Conservation (phyloP, 2,797 vertebrate genomes). For the Xenentodon cancila region DNA sequence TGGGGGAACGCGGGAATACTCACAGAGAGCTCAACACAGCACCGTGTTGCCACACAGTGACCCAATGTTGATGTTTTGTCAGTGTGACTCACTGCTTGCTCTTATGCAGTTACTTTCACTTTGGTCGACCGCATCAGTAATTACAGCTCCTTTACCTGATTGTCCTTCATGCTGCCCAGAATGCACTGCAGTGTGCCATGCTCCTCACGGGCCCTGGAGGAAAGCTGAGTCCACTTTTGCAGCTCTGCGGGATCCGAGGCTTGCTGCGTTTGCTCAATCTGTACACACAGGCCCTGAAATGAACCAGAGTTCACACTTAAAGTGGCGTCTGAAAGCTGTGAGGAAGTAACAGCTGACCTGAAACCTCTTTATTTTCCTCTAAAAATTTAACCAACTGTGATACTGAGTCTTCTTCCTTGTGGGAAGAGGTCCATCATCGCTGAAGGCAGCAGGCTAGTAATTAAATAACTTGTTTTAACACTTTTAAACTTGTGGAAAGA, state of each 20-base stretch:
- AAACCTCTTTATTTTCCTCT: constrained; percentile 1
- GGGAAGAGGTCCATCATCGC: not conserved
- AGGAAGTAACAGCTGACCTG: no score
- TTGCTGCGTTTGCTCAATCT: constrained; percentile 87
- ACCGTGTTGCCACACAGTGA: no score
- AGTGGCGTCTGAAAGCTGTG: no score
- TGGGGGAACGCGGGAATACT: no score
- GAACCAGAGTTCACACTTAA: constrained; percentile 15
- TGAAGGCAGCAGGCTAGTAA: not conserved
- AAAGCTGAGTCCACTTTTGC: constrained; percentile 87
- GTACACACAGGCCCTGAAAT: constrained; percentile 82
- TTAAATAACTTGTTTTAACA: no score
- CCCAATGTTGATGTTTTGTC: no score
- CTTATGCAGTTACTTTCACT: no score
- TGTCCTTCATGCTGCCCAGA: constrained; percentile 85
- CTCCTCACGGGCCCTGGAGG: constrained; percentile 82
- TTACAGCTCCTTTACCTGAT: constrained; percentile 83
- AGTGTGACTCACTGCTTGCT: no score
- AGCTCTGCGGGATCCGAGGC: constrained; percentile 77
- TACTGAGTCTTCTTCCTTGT: not conserved
- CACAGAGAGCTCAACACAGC: no score
- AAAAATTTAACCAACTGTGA: not conserved
- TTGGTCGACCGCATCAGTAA: not conserved
- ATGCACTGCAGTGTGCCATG: constrained; percentile 84
- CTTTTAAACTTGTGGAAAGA: no score